These are phyloP conservation scores for Parnassius smintheus DNA, from an alignment of 2,888 invertebrate species.

Conservation along the genomic window DNA sequence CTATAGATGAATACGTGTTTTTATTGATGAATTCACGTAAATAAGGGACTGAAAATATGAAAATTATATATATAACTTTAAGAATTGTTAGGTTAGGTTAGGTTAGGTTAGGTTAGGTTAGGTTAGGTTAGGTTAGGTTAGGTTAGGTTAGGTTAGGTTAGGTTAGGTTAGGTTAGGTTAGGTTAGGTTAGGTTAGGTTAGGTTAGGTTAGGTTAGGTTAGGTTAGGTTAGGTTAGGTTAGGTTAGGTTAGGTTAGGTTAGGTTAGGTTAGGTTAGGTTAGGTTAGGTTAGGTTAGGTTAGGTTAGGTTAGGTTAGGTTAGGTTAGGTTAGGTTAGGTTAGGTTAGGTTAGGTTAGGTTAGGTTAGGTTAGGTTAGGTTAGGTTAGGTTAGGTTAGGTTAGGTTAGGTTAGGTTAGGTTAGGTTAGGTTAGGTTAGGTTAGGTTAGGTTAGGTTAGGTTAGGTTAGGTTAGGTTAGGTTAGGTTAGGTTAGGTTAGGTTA, in stretches of 20 bases:
- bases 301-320: slow-evolving; percentile 24
- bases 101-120: slow-evolving; percentile 26
- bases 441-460: slow-evolving; percentile 30
- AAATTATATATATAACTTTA: too few species aligned
- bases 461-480: slow-evolving; percentile 30
- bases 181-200: slow-evolving; percentile 31
- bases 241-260: not conserved
- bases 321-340: slow-evolving; percentile 26
- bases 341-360: slow-evolving; percentile 22
- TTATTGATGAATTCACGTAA: too few species aligned
- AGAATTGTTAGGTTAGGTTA: too few species aligned
- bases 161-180: slow-evolving; percentile 25
- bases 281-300: slow-evolving; percentile 19
- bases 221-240: slow-evolving; percentile 29
- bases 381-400: slow-evolving; percentile 26
- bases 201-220: slow-evolving; percentile 27
- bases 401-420: slow-evolving; percentile 27
- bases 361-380: slow-evolving; percentile 29
- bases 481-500: slow-evolving; percentile 30
- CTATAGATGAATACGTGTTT: too few species aligned
- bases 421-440: slow-evolving; percentile 30
- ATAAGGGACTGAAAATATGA: too few species aligned
- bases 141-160: slow-evolving; percentile 28
- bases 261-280: too few species aligned
- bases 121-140: slow-evolving; percentile 32